Conservation (phyloP, 2,888 invertebrate genomes). For the Vesta saturnalis region DNA sequence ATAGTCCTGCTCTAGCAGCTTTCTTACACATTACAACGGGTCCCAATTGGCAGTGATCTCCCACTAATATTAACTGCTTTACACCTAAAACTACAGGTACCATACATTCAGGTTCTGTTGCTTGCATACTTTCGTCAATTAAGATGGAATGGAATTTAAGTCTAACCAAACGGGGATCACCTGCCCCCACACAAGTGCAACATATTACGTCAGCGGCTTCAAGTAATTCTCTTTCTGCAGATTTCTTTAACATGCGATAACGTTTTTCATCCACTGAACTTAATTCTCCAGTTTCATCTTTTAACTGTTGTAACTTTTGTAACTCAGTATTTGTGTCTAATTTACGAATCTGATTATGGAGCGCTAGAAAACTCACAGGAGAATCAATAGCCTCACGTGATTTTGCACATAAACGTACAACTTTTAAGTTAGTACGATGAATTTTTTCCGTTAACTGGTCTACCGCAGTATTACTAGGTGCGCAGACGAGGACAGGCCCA, state of each 20-base stretch:
- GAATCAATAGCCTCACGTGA: constrained; percentile 98
- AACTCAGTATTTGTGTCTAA: constrained; percentile 94
- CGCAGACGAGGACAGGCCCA: constrained; percentile 96
- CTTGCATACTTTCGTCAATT: constrained; percentile 94
- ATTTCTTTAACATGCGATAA: constrained; percentile 88
- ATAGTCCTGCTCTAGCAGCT: constrained; percentile 95
- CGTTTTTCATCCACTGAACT: constrained; percentile 96
- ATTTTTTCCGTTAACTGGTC: constrained; percentile 99
- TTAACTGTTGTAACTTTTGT: constrained; percentile 93
- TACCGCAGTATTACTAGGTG: constrained; percentile 99
- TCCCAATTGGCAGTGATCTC: constrained; percentile 98
- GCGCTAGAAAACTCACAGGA: constrained; percentile 93
- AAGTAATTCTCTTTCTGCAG: constrained; percentile 88
- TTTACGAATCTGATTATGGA: constrained; percentile 97
- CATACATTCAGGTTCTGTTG: constrained; percentile 98
- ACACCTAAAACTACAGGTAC: constrained; percentile 98
- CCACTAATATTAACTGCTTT: constrained; percentile 95
- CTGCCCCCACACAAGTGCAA: constrained; percentile 98
- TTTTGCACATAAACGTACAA: constrained; percentile 95
- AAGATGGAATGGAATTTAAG: constrained; percentile 96
- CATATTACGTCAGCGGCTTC: constrained; percentile 99
- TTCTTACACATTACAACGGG: constrained; percentile 99
- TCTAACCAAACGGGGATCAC: constrained; percentile 91
- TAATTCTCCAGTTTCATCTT: constrained; percentile 98
- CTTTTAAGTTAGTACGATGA: constrained; percentile 94